A percentile compares a stretch with the other conserved stretches of the same genome.
phyloP scores from a whole-genome alignment of 2,888 invertebrate genomes.

The Cheilosia urbana region DNA sequence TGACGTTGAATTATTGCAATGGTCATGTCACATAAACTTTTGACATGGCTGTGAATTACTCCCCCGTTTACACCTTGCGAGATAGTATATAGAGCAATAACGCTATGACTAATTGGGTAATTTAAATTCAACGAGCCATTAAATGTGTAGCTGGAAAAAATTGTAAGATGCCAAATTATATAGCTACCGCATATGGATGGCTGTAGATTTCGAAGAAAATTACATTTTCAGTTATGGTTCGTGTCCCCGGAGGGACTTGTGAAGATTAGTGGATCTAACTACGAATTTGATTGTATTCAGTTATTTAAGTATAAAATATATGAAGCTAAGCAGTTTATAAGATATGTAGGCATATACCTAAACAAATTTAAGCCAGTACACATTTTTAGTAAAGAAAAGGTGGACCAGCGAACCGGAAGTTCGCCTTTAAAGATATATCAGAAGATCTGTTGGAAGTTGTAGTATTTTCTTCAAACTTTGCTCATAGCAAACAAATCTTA shows the following conservation, averaged over 20 bases:
- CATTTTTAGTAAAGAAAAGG: too few species aligned
- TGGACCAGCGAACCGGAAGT: too few species aligned
- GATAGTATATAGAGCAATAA: slow-evolving; percentile 9
- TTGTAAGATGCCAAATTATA: slow-evolving; percentile 12
- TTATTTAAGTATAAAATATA: too few species aligned
- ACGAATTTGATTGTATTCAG: too few species aligned
- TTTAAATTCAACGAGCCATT: slow-evolving; percentile 66
- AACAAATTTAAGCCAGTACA: too few species aligned
- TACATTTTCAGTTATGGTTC: not conserved
- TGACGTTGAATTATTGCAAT: slow-evolving; percentile 55
- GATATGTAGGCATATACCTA: too few species aligned
- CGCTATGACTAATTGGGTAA: slow-evolving; percentile 58
- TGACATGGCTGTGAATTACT: slow-evolving; percentile 26
- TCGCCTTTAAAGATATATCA: too few species aligned
- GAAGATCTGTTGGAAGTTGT: too few species aligned
- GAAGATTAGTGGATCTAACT: too few species aligned
- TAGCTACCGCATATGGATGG: slow-evolving; percentile 3
- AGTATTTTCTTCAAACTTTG: too few species aligned
- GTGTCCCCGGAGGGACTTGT: not conserved
- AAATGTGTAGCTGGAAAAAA: slow-evolving; percentile 29
- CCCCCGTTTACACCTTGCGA: slow-evolving; percentile 38
- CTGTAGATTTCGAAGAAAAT: slow-evolving; percentile 10
- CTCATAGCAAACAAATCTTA: too few species aligned
- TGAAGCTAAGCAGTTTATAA: too few species aligned
- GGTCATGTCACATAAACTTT: slow-evolving; percentile 52